phyloP scores from a whole-genome alignment of 1,140 invertebrate genomes.

The Drosophila tristis region DNA sequence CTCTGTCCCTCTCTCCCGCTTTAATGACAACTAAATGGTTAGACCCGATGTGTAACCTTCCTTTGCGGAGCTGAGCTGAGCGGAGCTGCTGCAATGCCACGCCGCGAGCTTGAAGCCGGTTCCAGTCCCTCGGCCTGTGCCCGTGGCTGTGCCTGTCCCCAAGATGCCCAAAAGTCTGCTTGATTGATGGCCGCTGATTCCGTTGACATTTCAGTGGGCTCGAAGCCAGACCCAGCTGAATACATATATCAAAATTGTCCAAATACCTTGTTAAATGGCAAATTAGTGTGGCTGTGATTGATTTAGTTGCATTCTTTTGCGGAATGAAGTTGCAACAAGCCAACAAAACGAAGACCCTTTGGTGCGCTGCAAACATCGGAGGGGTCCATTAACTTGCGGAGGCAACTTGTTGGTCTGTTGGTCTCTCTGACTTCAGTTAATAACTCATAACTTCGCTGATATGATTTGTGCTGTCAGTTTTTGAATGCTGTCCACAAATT shows the following conservation, averaged over 20 bases:
- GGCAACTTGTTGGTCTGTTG: background rate
- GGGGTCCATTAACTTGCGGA: constrained; percentile 15
- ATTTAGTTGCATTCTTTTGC: constrained; percentile 80
- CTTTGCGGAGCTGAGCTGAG: background rate
- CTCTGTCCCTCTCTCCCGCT: background rate
- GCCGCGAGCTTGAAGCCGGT: background rate
- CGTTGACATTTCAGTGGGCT: constrained; percentile 70
- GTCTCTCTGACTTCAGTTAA: constrained; percentile 45
- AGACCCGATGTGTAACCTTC: constrained; percentile 55
- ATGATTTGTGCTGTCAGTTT: constrained; percentile 76
- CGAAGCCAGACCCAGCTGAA: constrained; percentile 31
- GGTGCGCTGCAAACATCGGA: background rate
- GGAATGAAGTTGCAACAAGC: constrained; percentile 74
- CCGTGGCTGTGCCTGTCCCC: constrained; percentile 6
- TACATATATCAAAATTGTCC: constrained; percentile 84
- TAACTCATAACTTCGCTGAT: constrained; percentile 75
- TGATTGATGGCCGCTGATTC: constrained; percentile 76
- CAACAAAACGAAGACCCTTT: constrained; percentile 29
- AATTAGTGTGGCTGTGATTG: constrained; percentile 84
- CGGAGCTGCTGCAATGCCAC: constrained; percentile 2
- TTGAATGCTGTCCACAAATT: constrained; percentile 81
- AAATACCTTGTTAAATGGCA: constrained; percentile 84
- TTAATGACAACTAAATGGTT: constrained; percentile 74
- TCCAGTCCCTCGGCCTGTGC: background rate
- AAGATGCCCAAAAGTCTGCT: constrained; percentile 61